Percentiles rank a stretch among this genome's conserved stretches.
phyloP scores from a whole-genome alignment of 2,888 invertebrate species.

The Lordiphosa andalusiaca region DNA sequence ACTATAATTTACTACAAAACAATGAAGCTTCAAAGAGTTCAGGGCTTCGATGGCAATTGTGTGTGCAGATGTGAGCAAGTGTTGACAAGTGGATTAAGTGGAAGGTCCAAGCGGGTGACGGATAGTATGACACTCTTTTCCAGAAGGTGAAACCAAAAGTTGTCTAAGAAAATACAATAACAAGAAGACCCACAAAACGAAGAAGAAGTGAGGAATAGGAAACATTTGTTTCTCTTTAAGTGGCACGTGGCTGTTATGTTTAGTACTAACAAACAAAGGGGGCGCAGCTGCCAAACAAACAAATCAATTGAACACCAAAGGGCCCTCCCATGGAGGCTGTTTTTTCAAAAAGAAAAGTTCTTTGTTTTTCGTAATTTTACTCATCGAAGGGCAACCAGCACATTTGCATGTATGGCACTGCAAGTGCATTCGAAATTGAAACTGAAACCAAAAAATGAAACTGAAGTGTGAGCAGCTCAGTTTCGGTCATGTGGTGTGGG shows the following conservation, averaged over 20 bases:
- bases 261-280: constrained; percentile 1
- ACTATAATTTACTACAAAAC: constrained; percentile 45
- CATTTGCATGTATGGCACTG: constrained; percentile 8
- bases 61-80: constrained; percentile 25
- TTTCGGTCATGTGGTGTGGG: constrained; percentile 46
- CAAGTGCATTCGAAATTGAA: constrained; percentile 48
- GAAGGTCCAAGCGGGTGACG: constrained; percentile 10
- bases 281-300: constrained; percentile 11
- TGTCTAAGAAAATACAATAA: constrained; percentile 22
- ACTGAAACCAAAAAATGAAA: constrained; percentile 20
- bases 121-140: constrained; percentile 12
- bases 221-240: constrained; percentile 26
- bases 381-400: constrained; percentile 2
- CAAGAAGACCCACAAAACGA: constrained; percentile 62
- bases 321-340: too few species aligned
- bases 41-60: constrained; percentile 37
- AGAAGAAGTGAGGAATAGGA: constrained; percentile 6
- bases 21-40: constrained; percentile 10
- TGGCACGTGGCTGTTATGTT: constrained; percentile 43
- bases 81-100: constrained; percentile 36
- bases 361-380: constrained; percentile 17
- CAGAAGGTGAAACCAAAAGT: constrained; percentile 40
- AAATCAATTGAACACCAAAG: constrained; percentile 38
- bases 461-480: constrained; percentile 5
- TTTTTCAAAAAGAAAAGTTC: constrained; percentile 11